Conservation (phyloP, 1,140 invertebrate species). For the Bursaphelenchus mucronatus region DNA sequence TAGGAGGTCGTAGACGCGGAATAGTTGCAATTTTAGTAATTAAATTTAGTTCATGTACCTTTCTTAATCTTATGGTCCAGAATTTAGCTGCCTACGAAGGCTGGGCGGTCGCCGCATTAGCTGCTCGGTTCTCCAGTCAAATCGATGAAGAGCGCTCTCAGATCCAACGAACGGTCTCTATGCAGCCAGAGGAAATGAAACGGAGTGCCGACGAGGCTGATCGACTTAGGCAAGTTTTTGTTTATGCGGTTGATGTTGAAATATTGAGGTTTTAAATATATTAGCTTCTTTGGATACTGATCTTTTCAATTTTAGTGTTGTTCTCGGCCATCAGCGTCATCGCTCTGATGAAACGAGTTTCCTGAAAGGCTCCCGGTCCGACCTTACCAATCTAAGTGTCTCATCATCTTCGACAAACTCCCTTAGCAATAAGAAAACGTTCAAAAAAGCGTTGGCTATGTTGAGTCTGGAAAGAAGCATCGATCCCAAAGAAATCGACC, state of each 20-base stretch:
- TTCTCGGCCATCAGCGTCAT: slow-evolving; percentile 53
- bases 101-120: slow-evolving; percentile 54
- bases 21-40: too few species aligned
- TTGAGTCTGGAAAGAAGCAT: slow-evolving; percentile 20
- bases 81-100: slow-evolving; percentile 53
- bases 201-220: slow-evolving; percentile 9
- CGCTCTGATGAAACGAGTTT: slow-evolving; percentile 45
- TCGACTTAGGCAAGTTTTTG: slow-evolving; percentile 29
- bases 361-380: slow-evolving; percentile 1
- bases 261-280: slow-evolving; percentile 1
- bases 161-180: slow-evolving; percentile 28
- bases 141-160: slow-evolving; percentile 10
- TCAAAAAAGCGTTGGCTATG: slow-evolving; percentile 32
- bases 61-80: too few species aligned
- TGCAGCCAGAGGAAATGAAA: slow-evolving; percentile 36
- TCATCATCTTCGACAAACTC: not conserved
- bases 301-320: slow-evolving; percentile 17
- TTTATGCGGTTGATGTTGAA: slow-evolving; percentile 14
- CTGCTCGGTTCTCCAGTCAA: slow-evolving; percentile 21
- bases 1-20: too few species aligned
- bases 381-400: slow-evolving; percentile 23
- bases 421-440: slow-evolving; percentile 15
- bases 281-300: slow-evolving; percentile 9
- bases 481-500: slow-evolving; percentile 13
- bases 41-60: too few species aligned